Evolutionary conservation across 2,888 invertebrate species (phyloP), one percentile per base, ranked within the genome.

Genomic region (Andrena flavipes): DNA sequence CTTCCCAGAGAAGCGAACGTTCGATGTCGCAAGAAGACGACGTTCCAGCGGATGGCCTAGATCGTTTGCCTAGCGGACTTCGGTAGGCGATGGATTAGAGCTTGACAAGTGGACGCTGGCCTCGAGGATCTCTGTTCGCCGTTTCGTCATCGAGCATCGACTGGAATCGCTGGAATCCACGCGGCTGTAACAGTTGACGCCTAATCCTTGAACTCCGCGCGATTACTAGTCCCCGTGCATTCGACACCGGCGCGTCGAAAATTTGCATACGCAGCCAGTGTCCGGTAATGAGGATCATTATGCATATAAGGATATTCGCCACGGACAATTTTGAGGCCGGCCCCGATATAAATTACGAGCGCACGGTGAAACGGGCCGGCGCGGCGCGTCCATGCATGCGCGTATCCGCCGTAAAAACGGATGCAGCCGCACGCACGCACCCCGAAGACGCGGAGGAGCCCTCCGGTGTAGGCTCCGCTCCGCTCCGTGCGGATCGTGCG

Each of bases 221-320:
- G 1, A n/a, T n/a, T n/a, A n/a, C n/a, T n/a, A n/a, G 23, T 4
- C 8, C 10, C 10, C 13, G 23, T 13, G 3, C 54, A 51, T 20
- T 26, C 23, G 56, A 48, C 62, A 49, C 42, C 33, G 64, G 42
- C 23, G 8, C 13, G 8, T 4, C 23, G 20, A 2, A 2, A 13
- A 49, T 72, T 72, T 64, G 26, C 72, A 76, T 76, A 72, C 72
- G 64, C 48, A 65, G 42, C 13, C 72, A 5, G 10, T 13, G 64
- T n/a, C 62, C 56, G 84, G 84, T 87, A 87, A 87, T 84, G 79
- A 82, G 86, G 63, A 82, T 76, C 84, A 86, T 86, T 86, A 86
- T 68, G 74, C 80, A 42, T 70, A 71, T 67, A 82, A 73, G 79
- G 70, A 60, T 81, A 81, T 80, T 85, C 78, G 75, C 78, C 84